Evolutionary conservation across 2,113 vertebrate species (phyloP), one percentile per base, ranked within the genome.

Genomic region (Hippopotamus amphibius): DNA sequence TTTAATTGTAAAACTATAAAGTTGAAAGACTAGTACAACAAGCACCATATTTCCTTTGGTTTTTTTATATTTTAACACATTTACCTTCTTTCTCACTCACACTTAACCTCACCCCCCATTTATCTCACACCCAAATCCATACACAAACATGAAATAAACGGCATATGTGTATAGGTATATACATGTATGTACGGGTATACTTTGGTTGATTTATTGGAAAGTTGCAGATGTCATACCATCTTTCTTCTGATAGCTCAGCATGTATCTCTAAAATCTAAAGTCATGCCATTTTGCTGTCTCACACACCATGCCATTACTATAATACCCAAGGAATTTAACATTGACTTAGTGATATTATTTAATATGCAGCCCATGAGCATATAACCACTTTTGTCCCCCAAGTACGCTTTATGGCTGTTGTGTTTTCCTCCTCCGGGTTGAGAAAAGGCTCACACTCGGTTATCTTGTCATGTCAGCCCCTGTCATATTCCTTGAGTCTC

Each of bases 51-150:
- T 76, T 89, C n/a, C 9, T 13, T 71, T 3, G 1, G 21, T 43
- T 15, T 61, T 16, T 63, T 53, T 66, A 7, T 65, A 46, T 81
- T 92, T 95, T 53, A 12, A 33, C 28, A 19, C 15, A 26, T 77
- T 53, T 77, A 2, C 22, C 28, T 72, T 30, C 59, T 24, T 59
- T 41, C 10, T 83, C 2, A 4, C 41, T 33, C 41, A 24, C 17
- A 63, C 7, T 65, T 19, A n/a, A 17, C 1, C 6, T 50, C 3
- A 24, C 2, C 14, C 26, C 0, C 4, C 16, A 9, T 7, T 28
- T 2, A 33, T n/a, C 53, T 2, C 0, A 3, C 28, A 53, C 16
- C 17, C 14, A 41, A 26, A 28, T 41, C 11, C 14, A 21, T 24
- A 72, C 4, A 16, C 7, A 80, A 66, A 69, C 5, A 2, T 11